Base-by-base conservation (phyloP, 2,797 vertebrate species). In the Prionace glauca region DNA sequence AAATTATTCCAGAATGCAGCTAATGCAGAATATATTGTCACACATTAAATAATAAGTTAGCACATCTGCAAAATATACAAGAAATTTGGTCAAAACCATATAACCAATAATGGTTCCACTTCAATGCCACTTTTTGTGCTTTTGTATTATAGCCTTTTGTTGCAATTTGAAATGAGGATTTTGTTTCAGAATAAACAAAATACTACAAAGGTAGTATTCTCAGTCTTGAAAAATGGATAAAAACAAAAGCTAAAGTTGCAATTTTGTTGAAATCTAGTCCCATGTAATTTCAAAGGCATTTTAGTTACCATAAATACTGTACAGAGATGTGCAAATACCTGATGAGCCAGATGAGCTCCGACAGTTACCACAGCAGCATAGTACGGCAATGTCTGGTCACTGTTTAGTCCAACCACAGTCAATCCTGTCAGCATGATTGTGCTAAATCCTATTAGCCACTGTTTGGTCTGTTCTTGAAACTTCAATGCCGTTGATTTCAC, bases 401-500 rank as follows among this genome's bases (percentile, higher is more conserved):
- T 98, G 16, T 97, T 99, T 69, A 98, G 7, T 1, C 99, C 99
- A 0, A 98, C 97, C 94, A 97, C 0, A 0, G 98, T 97, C 96
- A 99, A 96, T 0, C 98, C 98, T 3, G 98, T 97, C 96, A 99
- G 96, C 99, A 99, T 99, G 0, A 98, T 97, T 62, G 97, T 96
- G 0, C 97, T 96, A 96, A 99, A 99, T 96, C 98, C 98, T n/a
- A 97, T 97, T 29, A 99, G 97, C 99, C 99, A 99, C 0, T 96
- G 96, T 96, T 98, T 99, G 0, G 99, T 99, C 96, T 98, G 97
- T 86, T 99, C 98, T 96, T 96, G 96, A 96, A 99, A 99, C 26
- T 96, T 97, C 86, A 99, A 96, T 0, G 99, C 99, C 0, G 99
- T 99, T 0, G 99, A 99, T 97, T 98, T 99, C 45, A 99, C 98